A percentile compares a stretch with the other conserved stretches of the same genome.
Conservation (phyloP, 2,888 invertebrate genomes). For the Caenorhabditis wallacei region DNA sequence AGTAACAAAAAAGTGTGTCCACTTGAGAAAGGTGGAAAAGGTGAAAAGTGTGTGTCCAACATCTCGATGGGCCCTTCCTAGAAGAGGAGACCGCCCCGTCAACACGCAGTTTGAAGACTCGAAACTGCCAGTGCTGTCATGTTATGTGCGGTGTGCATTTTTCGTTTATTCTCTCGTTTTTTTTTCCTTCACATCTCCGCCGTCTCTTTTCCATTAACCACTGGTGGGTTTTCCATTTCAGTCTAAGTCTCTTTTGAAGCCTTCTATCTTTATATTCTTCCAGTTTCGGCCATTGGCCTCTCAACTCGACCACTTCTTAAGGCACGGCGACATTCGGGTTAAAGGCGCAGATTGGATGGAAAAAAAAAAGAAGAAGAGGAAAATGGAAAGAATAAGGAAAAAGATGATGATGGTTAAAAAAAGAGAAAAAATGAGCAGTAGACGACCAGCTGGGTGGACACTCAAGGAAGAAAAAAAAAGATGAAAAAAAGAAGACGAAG, state of each 20-base stretch:
- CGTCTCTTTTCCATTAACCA: slow-evolving; percentile 33
- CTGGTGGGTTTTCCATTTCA: slow-evolving; percentile 37
- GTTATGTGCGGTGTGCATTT: slow-evolving; percentile 64
- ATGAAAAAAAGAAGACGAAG: slow-evolving; percentile 45
- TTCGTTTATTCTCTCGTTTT: slow-evolving; percentile 63
- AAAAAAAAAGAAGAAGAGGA: slow-evolving; percentile 10
- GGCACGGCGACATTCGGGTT: slow-evolving; percentile 54
- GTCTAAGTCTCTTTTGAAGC: slow-evolving; percentile 45
- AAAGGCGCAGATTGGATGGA: slow-evolving; percentile 45
- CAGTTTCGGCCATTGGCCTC: slow-evolving; percentile 62
- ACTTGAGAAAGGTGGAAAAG: slow-evolving; percentile 49
- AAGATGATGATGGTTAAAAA: slow-evolving; percentile 23
- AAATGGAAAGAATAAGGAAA: slow-evolving; percentile 13
- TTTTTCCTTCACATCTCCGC: slow-evolving; percentile 26
- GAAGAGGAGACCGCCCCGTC: slow-evolving; percentile 53
- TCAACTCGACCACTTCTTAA: slow-evolving; percentile 57
- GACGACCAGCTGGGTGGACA: slow-evolving; percentile 59
- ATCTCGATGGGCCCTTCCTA: slow-evolving; percentile 34
- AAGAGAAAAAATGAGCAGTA: slow-evolving; percentile 9
- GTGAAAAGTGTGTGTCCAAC: slow-evolving; percentile 44
- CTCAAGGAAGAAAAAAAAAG: slow-evolving; percentile 37
- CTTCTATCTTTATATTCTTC: slow-evolving; percentile 26
- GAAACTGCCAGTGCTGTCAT: slow-evolving; percentile 59
- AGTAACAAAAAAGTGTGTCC: slow-evolving; percentile 32
- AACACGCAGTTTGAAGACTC: slow-evolving; percentile 50